A percentile compares a stretch with the other conserved stretches of the same genome.
Evolutionary conservation across 2,888 invertebrate genomes (phyloP).

Genomic region (Andrena chrysosceles): DNA sequence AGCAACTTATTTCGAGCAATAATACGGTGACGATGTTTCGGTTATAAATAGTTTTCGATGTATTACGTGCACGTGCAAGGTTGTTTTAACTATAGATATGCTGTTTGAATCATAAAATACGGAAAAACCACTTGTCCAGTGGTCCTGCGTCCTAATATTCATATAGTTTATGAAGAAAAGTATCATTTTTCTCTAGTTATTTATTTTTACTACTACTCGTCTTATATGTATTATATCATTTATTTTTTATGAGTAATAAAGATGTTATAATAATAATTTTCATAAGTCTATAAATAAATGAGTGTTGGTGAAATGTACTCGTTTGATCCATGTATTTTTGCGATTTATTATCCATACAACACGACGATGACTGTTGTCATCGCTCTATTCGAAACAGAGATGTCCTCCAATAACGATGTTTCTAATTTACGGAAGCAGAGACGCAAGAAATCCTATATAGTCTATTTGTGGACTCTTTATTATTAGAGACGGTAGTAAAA

Average conservation of each 20-base stretch:
- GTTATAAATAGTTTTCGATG: constrained; percentile 78
- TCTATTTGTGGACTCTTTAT: constrained; percentile 28
- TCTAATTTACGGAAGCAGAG: neutral
- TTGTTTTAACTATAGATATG: constrained; percentile 73
- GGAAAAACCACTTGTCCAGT: constrained; percentile 37
- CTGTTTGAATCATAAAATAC: constrained; percentile 64
- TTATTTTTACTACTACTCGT: no score
- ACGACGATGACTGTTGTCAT: neutral
- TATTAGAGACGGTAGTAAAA: constrained; percentile 22
- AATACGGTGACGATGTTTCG: constrained; percentile 70
- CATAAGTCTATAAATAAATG: no score
- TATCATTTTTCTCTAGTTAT: neutral
- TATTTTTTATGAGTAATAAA: neutral
- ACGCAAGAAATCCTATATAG: neutral
- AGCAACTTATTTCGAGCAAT: constrained; percentile 73
- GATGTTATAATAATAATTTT: neutral
- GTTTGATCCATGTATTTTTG: neutral
- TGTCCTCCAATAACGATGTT: neutral
- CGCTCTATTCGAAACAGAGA: neutral
- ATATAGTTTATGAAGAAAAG: neutral
- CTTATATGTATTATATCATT: neutral
- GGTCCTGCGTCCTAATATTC: neutral
- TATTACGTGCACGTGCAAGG: constrained; percentile 76
- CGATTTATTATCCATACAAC: neutral
- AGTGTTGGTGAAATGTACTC: neutral